Percentiles rank a stretch among this genome's conserved stretches.
Conservation (phyloP, 2,888 invertebrate genomes). For the Acronicta aceris region DNA sequence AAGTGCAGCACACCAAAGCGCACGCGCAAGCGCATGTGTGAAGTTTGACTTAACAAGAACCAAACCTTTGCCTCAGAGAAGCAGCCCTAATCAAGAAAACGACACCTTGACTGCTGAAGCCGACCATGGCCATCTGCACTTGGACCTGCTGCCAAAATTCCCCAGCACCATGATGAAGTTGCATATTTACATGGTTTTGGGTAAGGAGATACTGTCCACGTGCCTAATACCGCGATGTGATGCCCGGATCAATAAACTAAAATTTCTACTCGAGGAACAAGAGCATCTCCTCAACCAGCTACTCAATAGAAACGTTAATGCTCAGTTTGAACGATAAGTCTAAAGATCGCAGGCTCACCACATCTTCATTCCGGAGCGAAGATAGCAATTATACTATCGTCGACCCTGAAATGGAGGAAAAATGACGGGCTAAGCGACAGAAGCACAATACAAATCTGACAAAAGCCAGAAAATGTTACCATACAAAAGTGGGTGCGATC, state of each 20-base stretch:
- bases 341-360: neutral
- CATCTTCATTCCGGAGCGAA: neutral
- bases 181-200: neutral
- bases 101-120: neutral
- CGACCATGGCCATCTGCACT: constrained; percentile 2
- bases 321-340: neutral
- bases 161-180: constrained; percentile 24
- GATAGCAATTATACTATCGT: neutral
- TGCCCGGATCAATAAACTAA: neutral
- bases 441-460: neutral
- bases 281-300: constrained; percentile 20
- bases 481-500: neutral
- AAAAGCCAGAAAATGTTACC: neutral
- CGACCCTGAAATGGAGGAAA: neutral
- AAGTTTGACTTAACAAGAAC: constrained; percentile 3
- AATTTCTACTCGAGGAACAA: constrained; percentile 9
- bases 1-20: constrained; percentile 13
- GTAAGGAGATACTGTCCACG: neutral
- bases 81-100: neutral
- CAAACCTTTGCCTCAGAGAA: neutral
- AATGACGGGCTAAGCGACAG: neutral
- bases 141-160: constrained; percentile 28
- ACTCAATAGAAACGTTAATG: constrained; percentile 7
- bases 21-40: constrained; percentile 12
- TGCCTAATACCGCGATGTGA: constrained; percentile 18